Percentiles rank a stretch among this genome's conserved stretches.
phyloP scores from a whole-genome alignment of 1,140 invertebrate species.

The Brachionus koreanus region DNA sequence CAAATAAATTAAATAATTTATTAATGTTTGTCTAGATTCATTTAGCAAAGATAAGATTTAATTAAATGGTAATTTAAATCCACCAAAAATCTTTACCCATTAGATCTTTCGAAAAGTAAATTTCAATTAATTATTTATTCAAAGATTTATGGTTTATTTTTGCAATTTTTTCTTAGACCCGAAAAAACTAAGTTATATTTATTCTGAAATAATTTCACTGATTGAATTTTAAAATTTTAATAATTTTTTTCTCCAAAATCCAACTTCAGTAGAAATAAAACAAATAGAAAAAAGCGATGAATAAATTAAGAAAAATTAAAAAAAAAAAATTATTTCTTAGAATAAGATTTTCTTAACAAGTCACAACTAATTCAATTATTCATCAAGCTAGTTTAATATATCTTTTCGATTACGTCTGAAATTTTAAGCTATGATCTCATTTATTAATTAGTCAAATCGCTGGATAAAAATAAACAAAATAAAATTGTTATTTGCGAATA shows the following conservation, averaged over 20 bases:
- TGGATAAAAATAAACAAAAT: background rate
- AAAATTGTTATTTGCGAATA: background rate
- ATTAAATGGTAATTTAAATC: background rate
- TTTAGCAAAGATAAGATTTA: background rate
- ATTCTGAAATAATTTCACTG: background rate
- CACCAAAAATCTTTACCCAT: background rate
- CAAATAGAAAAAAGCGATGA: background rate
- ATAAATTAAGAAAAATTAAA: background rate
- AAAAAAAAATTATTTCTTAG: background rate
- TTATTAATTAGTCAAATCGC: background rate
- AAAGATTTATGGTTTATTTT: background rate
- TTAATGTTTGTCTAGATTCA: background rate
- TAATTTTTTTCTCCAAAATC: background rate
- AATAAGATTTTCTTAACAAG: background rate
- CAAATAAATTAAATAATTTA: background rate
- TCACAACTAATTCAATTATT: background rate
- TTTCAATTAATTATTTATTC: background rate
- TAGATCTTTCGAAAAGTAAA: background rate
- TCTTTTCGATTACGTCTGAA: background rate
- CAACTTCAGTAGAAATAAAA: background rate
- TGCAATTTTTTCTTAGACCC: background rate
- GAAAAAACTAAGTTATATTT: background rate
- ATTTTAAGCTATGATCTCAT: background rate
- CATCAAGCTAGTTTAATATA: background rate
- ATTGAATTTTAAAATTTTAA: background rate